These are phyloP conservation scores for Aromia moschata DNA, from an alignment of 2,888 invertebrate species.

Conservation along the genomic window DNA sequence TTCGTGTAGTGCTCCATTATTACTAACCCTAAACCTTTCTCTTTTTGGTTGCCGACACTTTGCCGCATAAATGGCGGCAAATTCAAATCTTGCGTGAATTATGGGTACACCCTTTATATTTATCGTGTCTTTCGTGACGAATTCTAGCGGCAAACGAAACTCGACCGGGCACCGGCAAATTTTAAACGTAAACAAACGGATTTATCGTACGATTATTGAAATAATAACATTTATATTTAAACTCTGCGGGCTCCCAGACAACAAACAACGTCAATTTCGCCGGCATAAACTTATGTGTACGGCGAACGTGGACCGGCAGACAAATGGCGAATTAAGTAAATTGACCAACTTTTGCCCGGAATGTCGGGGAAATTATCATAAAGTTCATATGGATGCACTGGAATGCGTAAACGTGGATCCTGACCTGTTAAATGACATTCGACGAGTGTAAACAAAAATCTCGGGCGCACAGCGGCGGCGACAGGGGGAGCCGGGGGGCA, in stretches of 20 bases:
- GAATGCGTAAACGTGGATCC: slow-evolving; percentile 38
- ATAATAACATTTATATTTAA: slow-evolving; percentile 18
- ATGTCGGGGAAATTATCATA: slow-evolving; percentile 45
- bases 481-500: no score
- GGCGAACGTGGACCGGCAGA: slow-evolving; percentile 39
- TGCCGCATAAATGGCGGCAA: no score
- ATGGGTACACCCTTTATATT: no score
- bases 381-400: slow-evolving; percentile 39
- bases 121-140: no score
- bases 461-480: no score
- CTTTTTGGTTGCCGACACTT: no score
- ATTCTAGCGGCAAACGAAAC: no score
- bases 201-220: slow-evolving; percentile 12
- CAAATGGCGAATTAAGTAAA: slow-evolving; percentile 48
- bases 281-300: slow-evolving; percentile 16
- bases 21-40: no score
- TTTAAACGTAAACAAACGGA: slow-evolving; percentile 15
- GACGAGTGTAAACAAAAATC: slow-evolving; percentile 13
- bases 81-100: no score
- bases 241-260: slow-evolving; percentile 19
- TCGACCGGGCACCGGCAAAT: not conserved
- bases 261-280: slow-evolving; percentile 23
- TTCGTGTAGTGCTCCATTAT: no score
- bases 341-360: slow-evolving; percentile 41
- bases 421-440: slow-evolving; percentile 30